Evolutionary conservation across 2,888 invertebrate species (phyloP), one percentile per base, ranked within the genome.

Genomic region (Hyles lineata): DNA sequence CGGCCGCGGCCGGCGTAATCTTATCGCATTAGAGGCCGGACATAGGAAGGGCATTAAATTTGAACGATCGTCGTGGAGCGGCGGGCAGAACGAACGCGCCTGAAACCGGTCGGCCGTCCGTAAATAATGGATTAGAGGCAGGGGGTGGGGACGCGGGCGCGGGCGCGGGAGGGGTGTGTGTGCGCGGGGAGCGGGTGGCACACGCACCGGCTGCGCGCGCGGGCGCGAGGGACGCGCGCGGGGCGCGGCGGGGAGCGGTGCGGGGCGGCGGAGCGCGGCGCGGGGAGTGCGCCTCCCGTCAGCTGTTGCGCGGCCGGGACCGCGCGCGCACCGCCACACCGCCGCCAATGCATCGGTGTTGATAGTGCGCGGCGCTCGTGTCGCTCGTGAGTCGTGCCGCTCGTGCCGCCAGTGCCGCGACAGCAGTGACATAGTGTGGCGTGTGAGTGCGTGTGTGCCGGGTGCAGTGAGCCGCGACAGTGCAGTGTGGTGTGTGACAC

Each of bases 41-140:
- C 93, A 94, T 93, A 93, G 93, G 93, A 94, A 94, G 93, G 93
- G 92, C 92, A 93, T 93, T 92, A 92, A 91, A 90, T 93, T 93
- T 92, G 92, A 92, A 92, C 91, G 92, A 90, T 92, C 90, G 90
- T 89, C 89, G 90, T 89, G 89, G 85, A 87, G 88, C 89, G 88
- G 87, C 88, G 85, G 89, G 88, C 88, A 89, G 90, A 90, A 87
- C 91, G 89, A 91, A 90, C 93, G 90, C 91, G 93, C 91, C 92
- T 90, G 92, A 91, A 94, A 93, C 94, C 93, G 92, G 95, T 94
- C 91, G 92, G 89, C 90, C 90, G 92, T 91, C 92, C 92, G 92
- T 93, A 92, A 94, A 93, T 93, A 95, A 93, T 93, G 93, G 93
- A 93, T 93, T 94, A 92, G 94, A 92, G 92, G 91, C 87, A 89